Evolutionary conservation across 2,113 vertebrate species (phyloP).

Genomic region (Urocynchramus pylzowi): DNA sequence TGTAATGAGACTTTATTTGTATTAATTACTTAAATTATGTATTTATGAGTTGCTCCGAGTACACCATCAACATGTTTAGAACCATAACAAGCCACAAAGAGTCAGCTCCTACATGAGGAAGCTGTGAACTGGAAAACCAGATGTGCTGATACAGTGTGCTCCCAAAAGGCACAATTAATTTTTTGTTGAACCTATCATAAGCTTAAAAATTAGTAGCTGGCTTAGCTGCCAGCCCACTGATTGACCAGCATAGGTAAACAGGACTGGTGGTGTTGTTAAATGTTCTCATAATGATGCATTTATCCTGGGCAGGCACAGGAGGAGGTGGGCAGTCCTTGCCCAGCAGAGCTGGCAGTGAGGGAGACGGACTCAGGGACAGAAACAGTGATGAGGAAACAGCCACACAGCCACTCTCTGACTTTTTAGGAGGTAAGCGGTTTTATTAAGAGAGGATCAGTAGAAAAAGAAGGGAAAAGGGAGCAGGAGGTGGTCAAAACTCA

Average conservation of each 20-base stretch:
- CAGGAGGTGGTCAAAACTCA: not conserved
- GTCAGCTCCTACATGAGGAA: not conserved
- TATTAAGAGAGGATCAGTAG: not conserved
- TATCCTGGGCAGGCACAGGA: not conserved
- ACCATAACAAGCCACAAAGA: not conserved
- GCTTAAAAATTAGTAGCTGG: not conserved
- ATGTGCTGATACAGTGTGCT: not conserved
- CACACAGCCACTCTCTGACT: not conserved
- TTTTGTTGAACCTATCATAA: not conserved
- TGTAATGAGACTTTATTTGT: constrained; percentile 25
- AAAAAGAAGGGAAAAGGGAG: not conserved
- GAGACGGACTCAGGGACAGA: not conserved
- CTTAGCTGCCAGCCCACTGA: not conserved
- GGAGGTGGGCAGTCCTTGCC: not conserved
- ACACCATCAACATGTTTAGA: not conserved
- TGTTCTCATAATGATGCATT: not conserved
- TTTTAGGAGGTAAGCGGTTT: not conserved
- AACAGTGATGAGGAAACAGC: not conserved
- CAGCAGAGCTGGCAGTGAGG: not conserved
- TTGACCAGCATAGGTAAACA: not conserved
- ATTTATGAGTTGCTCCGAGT: not conserved
- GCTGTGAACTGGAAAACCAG: not conserved
- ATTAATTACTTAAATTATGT: constrained; percentile 34
- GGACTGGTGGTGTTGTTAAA: not conserved
- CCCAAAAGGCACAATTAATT: not conserved